A percentile compares a stretch with the other conserved stretches of the same genome.
Evolutionary conservation across 2,113 vertebrate species (phyloP).

Genomic region (Crotophaga sulcirostris): DNA sequence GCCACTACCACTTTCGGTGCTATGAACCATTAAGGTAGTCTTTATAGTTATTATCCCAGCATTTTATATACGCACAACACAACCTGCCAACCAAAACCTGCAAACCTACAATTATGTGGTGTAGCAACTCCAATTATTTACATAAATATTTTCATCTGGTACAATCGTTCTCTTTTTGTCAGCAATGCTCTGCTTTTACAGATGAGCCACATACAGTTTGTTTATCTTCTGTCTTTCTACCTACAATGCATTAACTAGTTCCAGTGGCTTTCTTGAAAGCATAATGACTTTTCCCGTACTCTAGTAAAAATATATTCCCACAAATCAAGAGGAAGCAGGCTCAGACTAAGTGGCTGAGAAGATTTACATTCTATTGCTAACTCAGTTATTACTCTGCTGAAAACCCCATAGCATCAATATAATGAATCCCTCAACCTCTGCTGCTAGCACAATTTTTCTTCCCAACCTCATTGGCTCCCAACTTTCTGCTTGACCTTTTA

Average conservation of each 20-base stretch:
- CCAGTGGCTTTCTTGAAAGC: conserved; percentile 71
- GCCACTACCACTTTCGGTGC: not conserved
- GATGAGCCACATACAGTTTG: conserved; percentile 15
- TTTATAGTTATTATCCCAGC: not conserved
- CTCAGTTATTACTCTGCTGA: conserved; percentile 83
- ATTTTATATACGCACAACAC: not conserved
- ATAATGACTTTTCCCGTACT: conserved; percentile 81
- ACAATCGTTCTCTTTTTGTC: not conserved
- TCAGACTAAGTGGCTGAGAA: conserved; percentile 80
- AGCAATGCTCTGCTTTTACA: not conserved
- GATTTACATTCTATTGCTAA: conserved; percentile 86
- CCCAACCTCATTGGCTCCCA: conserved; percentile 80
- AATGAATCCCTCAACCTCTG: conserved; percentile 85
- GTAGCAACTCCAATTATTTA: not conserved
- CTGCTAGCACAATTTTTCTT: conserved; percentile 81
- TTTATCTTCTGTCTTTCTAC: conserved; percentile 56
- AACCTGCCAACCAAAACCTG: not conserved
- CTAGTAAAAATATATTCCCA: conserved; percentile 81
- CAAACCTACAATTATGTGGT: not conserved
- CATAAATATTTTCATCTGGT: not conserved
- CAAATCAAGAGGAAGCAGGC: conserved; percentile 81
- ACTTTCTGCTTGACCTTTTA: conserved; percentile 86
- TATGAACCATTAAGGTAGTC: not conserved
- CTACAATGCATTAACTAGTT: conserved; percentile 72
- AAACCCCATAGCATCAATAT: conserved; percentile 83